phyloP scores from a whole-genome alignment of 2,113 vertebrate species.

The Speoplatyrhinus poulsoni region DNA sequence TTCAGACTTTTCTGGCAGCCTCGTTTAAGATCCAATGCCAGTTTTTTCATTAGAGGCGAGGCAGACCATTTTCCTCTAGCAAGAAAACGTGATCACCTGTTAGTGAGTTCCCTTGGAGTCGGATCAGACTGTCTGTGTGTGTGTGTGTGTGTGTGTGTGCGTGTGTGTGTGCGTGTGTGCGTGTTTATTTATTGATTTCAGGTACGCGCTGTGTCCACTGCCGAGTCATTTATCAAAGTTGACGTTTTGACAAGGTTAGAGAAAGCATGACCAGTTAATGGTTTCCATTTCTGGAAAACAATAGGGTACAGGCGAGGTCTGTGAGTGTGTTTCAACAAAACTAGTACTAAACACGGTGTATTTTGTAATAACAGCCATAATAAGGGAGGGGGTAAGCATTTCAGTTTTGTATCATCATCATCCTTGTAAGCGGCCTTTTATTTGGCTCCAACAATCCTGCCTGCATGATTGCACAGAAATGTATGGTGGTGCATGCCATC shows the following conservation, averaged over 20 bases:
- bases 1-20: neutral
- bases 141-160: too few species aligned
- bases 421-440: neutral
- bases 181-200: neutral
- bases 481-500: slow-evolving; percentile 13
- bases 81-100: neutral
- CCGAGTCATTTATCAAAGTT: neutral
- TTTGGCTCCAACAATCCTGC: too few species aligned
- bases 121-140: neutral
- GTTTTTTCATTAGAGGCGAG: neutral
- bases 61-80: neutral
- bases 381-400: too few species aligned
- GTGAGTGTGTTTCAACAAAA: slow-evolving; percentile 10
- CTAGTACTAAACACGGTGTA: neutral
- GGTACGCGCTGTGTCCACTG: neutral
- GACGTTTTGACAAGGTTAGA: neutral
- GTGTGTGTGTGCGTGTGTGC: too few species aligned
- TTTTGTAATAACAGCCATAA: neutral
- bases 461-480: neutral
- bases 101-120: neutral
- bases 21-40: neutral
- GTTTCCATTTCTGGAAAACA: slow-evolving; percentile 9
- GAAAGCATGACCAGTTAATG: neutral
- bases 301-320: neutral
- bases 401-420: neutral